Evolutionary conservation across 1,140 invertebrate species (phyloP).

Genomic region (Megalopta genalis): DNA sequence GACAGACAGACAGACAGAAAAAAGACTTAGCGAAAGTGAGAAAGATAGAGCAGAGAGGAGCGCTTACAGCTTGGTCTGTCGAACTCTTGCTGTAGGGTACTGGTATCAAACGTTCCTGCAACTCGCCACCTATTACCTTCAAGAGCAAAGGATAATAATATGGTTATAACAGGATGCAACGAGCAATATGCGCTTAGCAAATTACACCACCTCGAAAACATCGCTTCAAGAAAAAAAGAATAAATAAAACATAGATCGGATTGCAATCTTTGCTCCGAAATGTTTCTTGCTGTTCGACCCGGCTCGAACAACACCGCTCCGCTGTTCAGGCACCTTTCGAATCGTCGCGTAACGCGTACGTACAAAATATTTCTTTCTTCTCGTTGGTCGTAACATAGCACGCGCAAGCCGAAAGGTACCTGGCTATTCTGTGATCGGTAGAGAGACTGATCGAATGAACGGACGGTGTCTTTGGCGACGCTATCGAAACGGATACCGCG

Average conservation of each 20-base stretch:
- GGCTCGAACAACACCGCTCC: too few relatives aligned
- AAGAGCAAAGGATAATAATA: conserved; percentile 89
- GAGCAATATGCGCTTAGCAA: conserved; percentile 66
- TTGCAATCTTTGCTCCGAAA: not conserved
- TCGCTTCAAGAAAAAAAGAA: not conserved
- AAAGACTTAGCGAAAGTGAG: conserved; percentile 63
- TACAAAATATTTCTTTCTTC: too few relatives aligned
- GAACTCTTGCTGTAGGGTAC: conserved; percentile 99
- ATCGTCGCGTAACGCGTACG: not conserved
- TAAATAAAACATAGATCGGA: not conserved
- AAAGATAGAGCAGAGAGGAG: conserved; percentile 78
- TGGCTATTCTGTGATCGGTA: not conserved
- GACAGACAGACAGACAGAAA: conserved; percentile 22
- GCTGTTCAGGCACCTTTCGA: conserved; percentile 32
- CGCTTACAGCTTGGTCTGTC: conserved; percentile 99
- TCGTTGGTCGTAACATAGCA: too few relatives aligned
- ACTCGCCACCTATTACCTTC: conserved; percentile 99
- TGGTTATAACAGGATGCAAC: conserved; percentile 79
- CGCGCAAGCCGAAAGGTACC: not conserved
- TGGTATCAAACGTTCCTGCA: conserved; percentile 99
- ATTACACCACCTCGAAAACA: conserved; percentile 61
- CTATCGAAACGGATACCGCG: too few relatives aligned
- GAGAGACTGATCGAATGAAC: too few relatives aligned
- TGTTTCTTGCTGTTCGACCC: not conserved
- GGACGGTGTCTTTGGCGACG: too few relatives aligned